Percentiles rank a stretch among this genome's conserved stretches.
Conservation (phyloP, 1,140 invertebrate species). For the Lordiphosa stackelbergi region DNA sequence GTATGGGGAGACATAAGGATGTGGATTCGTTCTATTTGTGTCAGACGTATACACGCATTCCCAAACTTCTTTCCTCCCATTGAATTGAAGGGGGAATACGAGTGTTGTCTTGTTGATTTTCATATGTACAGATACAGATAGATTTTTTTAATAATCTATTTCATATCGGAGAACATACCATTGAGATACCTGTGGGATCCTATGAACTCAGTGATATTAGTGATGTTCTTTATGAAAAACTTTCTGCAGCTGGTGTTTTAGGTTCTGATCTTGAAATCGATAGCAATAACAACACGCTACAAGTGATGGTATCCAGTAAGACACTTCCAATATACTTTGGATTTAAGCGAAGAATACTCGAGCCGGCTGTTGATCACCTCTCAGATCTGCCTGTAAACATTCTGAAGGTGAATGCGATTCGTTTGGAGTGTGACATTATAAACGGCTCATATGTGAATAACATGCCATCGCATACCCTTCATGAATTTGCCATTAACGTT, state of each 20-base stretch:
- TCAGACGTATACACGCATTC: conserved; percentile 71
- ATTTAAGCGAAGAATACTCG: no score
- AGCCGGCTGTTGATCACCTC: no score
- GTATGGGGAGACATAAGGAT: conserved; percentile 68
- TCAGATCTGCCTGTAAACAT: no score
- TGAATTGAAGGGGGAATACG: conserved; percentile 42
- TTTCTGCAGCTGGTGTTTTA: background rate
- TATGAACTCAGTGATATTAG: conserved; percentile 66
- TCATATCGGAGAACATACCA: conserved; percentile 54
- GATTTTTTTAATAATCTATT: conserved; percentile 64
- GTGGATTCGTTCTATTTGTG: conserved; percentile 75
- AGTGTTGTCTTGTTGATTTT: no score
- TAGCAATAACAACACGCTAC: no score
- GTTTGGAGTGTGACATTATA: no score
- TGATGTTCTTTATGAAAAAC: background rate
- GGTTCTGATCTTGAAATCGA: conserved; percentile 1
- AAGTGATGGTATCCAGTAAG: conserved; percentile 17
- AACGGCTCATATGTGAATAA: no score
- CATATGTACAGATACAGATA: conserved; percentile 69
- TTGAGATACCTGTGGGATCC: conserved; percentile 66
- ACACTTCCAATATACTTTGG: no score
- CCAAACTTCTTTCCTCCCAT: conserved; percentile 57
- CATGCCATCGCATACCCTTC: no score
- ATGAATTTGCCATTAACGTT: no score
- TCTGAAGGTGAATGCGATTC: no score